phyloP scores from a whole-genome alignment of 2,888 invertebrate species.

The Stenotaenia linearis region DNA sequence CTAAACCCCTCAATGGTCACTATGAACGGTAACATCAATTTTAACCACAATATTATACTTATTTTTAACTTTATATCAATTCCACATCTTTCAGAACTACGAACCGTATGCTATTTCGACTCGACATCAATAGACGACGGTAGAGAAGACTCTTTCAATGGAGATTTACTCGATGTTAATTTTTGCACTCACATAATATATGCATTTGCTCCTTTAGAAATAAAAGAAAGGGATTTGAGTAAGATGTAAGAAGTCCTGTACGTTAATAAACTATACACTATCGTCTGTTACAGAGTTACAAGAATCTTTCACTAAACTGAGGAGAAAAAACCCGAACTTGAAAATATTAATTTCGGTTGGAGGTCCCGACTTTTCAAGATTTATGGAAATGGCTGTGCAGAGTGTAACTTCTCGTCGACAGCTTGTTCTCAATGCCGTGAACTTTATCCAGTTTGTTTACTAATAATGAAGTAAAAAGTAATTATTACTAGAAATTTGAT shows the following conservation, averaged over 20 bases:
- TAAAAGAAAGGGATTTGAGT: background rate
- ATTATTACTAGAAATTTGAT: no score
- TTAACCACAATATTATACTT: no score
- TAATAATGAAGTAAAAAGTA: no score
- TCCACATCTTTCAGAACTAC: background rate
- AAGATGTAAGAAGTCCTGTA: background rate
- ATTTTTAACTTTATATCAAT: no score
- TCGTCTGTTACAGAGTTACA: no score
- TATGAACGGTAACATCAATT: no score
- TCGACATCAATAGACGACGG: background rate
- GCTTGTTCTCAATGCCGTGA: no score
- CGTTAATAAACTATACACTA: no score
- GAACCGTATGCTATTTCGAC: background rate
- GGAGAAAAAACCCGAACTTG: background rate
- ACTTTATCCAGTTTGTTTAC: no score
- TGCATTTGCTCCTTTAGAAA: no score
- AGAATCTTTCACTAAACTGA: background rate
- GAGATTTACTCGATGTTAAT: background rate
- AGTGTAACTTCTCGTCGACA: no score
- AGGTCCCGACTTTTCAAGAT: background rate
- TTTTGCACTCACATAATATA: background rate
- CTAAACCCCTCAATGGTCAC: no score
- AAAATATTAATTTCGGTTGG: background rate
- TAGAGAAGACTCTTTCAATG: background rate
- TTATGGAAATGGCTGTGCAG: background rate